These are phyloP conservation scores for Acleris holmiana DNA, from an alignment of 2,888 invertebrate genomes.

Conservation along the genomic window DNA sequence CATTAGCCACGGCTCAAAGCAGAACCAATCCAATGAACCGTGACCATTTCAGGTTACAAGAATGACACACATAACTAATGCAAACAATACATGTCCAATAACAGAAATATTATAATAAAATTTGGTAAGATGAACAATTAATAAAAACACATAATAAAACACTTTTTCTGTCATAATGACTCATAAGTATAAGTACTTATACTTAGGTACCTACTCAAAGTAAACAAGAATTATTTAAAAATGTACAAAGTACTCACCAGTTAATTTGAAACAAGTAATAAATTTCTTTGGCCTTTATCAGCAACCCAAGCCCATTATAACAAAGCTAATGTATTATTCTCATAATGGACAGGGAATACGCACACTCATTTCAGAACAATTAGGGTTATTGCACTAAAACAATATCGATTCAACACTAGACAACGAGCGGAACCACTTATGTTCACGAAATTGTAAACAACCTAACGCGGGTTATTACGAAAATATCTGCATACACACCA, in stretches of 20 bases:
- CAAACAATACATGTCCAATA: background rate
- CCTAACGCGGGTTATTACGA: slow-evolving; percentile 55
- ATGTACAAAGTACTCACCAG: slow-evolving; percentile 16
- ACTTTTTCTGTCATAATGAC: background rate
- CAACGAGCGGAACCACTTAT: slow-evolving; percentile 56
- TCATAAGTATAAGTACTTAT: background rate
- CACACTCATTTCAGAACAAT: slow-evolving; percentile 72
- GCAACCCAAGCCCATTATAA: slow-evolving; percentile 53
- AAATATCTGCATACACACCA: slow-evolving; percentile 46
- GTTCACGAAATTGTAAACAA: slow-evolving; percentile 58
- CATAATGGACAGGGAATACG: slow-evolving; percentile 61
- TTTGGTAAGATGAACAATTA: no score
- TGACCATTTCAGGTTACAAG: slow-evolving; percentile 4
- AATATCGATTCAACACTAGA: slow-evolving; percentile 65
- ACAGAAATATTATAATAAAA: no score
- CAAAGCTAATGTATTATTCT: slow-evolving; percentile 43
- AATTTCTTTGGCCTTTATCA: slow-evolving; percentile 39
- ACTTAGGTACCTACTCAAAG: no score
- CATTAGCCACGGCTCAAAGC: slow-evolving; percentile 3
- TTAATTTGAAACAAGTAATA: slow-evolving; percentile 1
- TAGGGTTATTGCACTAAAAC: slow-evolving; percentile 53
- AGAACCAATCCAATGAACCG: slow-evolving; percentile 24
- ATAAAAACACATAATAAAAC: no score
- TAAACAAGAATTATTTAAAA: no score
- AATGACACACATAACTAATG: background rate